Percentiles rank a stretch among this genome's conserved stretches.
phyloP scores from a whole-genome alignment of 2,113 vertebrate species.

The Silurus glanis region DNA sequence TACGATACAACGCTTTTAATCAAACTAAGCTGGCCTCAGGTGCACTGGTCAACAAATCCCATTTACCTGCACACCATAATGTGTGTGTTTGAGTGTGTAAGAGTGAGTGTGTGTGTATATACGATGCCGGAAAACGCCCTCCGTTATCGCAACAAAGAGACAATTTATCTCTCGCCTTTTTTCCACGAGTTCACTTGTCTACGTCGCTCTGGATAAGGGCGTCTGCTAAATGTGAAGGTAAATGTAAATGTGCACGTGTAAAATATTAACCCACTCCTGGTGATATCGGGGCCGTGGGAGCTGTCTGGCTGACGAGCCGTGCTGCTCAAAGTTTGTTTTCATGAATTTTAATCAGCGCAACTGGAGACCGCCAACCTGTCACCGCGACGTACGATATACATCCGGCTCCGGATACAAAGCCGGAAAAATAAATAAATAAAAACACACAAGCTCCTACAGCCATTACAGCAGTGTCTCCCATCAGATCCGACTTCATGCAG shows the following conservation, averaged over 20 bases:
- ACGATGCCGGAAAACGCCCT: no score
- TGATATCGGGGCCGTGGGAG: constrained; percentile 34
- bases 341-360: constrained; percentile 52
- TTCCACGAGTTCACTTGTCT: not conserved
- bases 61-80: not conserved
- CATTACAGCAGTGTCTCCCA: constrained; percentile 28
- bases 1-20: constrained; percentile 30
- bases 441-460: constrained; percentile 10
- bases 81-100: not conserved
- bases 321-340: constrained; percentile 48
- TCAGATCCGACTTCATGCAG: constrained; percentile 22
- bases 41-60: constrained; percentile 21
- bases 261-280: constrained; percentile 14
- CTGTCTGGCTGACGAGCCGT: not conserved
- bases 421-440: not conserved
- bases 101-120: not conserved
- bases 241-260: constrained; percentile 11
- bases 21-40: constrained; percentile 4
- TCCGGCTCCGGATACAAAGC: constrained; percentile 29
- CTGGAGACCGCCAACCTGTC: constrained; percentile 42
- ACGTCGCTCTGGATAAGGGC: not conserved
- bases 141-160: not conserved
- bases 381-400: constrained; percentile 10
- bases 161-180: no score
- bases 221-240: no score